Conservation (phyloP, 2,113 vertebrate species). For the Gasterosteus nipponicus region DNA sequence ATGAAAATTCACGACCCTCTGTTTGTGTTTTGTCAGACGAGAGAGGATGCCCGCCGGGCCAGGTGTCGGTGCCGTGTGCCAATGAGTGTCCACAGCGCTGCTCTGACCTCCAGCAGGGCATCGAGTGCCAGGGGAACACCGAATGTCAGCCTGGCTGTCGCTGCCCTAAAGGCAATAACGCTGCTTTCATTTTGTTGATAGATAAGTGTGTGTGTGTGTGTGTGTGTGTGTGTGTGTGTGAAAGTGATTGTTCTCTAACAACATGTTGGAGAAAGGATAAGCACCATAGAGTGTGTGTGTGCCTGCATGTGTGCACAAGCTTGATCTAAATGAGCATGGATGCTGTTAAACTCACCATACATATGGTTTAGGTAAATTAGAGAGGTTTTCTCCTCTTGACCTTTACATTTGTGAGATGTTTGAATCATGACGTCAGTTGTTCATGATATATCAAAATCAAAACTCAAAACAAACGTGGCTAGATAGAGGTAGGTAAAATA, state of each 20-base stretch:
- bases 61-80: slow-evolving; percentile 83
- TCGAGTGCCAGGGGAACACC: slow-evolving; percentile 76
- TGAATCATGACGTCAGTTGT: not conserved
- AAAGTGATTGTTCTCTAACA: not conserved
- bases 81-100: slow-evolving; percentile 87
- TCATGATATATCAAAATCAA: not conserved
- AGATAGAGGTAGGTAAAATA: not conserved
- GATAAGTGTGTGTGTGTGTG: slow-evolving; percentile 17
- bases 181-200: slow-evolving; percentile 30
- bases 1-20: slow-evolving; percentile 45
- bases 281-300: not conserved
- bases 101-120: slow-evolving; percentile 88
- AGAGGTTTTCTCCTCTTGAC: not conserved
- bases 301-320: not conserved
- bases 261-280: slow-evolving; percentile 3
- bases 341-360: not conserved
- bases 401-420: not conserved
- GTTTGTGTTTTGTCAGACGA: slow-evolving; percentile 70
- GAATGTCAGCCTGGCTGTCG: slow-evolving; percentile 86
- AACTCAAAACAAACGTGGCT: not conserved
- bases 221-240: slow-evolving; percentile 17
- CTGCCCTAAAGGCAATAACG: slow-evolving; percentile 80
- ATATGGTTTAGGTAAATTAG: not conserved
- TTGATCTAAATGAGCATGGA: not conserved
- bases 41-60: slow-evolving; percentile 80